Evolutionary conservation across 2,888 invertebrate genomes (phyloP).

Genomic region (Elysia crispata): DNA sequence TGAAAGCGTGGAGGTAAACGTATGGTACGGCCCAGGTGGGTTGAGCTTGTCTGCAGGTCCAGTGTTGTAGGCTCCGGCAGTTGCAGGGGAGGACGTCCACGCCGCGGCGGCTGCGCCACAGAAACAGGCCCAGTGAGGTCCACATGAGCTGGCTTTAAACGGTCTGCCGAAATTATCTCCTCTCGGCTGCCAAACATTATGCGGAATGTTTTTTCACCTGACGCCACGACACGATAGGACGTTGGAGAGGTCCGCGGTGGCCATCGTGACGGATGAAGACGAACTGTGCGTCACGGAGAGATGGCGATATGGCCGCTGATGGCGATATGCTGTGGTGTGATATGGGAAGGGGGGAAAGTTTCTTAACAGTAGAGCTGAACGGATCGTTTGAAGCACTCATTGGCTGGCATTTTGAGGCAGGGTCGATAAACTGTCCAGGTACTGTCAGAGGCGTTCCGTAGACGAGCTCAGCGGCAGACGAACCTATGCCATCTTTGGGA

Average conservation of each 20-base stretch:
- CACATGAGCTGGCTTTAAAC: not conserved
- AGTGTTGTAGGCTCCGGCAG: no score
- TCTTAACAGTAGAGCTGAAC: not conserved
- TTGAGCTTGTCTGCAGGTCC: no score
- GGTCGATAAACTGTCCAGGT: not conserved
- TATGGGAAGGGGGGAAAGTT: not conserved
- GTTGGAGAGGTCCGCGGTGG: not conserved
- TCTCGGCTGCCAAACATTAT: not conserved
- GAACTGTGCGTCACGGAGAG: not conserved
- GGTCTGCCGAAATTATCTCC: not conserved
- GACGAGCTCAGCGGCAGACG: conserved; percentile 9
- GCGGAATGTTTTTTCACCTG: not conserved
- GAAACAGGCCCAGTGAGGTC: not conserved
- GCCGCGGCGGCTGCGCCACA: not conserved
- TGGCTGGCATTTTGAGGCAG: no score
- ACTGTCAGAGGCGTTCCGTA: conserved; percentile 24
- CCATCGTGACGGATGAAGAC: not conserved
- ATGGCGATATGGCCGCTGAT: not conserved
- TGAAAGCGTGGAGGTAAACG: no score
- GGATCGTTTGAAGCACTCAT: not conserved
- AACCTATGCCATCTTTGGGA: conserved; percentile 20
- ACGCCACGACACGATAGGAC: not conserved
- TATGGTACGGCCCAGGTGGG: no score
- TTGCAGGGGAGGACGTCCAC: not conserved
- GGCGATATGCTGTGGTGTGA: not conserved